Base-by-base conservation (phyloP, 2,888 invertebrate genomes). In the Pogonocherus hispidulus region DNA sequence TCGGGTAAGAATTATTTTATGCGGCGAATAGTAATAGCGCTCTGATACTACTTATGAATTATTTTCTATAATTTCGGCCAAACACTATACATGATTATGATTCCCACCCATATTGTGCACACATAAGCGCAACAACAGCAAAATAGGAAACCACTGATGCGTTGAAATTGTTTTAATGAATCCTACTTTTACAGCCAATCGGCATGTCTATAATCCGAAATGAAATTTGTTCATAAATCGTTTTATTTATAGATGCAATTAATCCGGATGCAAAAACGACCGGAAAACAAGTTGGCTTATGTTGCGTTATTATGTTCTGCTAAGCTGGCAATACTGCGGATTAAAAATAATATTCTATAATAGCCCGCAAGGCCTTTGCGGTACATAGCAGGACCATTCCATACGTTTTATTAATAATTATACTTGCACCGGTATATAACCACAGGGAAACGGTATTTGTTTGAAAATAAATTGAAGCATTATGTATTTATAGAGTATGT, bases 221-320 rank as follows among this genome's bases (percentile, higher is more conserved):
- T 59, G 46, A 59, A 59, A 59, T 59, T 59, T 59, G 59, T 59
- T 49, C 59, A 59, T 59, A 49, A 59, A 59, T 59, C 47, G 59
- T 47, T 59, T 47, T 35, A 35, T 32, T 54, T 46, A 27, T 27
- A 35, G 47, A 47, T 47, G 32, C 44, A 59, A 47, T 59, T 59
- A 59, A 59, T 59, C 47, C 47, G 19, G 35, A 47, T 59, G 59
- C 47, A 59, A 59, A 59, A 59, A 59, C 47, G 59, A 35, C 59
- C 47, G 37, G 46, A 46, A 35, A 47, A 49, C 59, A 59, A 59
- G 59, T 47, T 59, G 47, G 59, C 59, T 59, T 59, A 59, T 59
- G 41, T 59, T 59, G 59, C 59, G 16, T 35, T 54, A 59, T 59
- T 59, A 59, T 59, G 32, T 59, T 59, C 18, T 49, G 59, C 32